Conservation (phyloP, 2,888 invertebrate genomes). For the Eustalomyia histrio region DNA sequence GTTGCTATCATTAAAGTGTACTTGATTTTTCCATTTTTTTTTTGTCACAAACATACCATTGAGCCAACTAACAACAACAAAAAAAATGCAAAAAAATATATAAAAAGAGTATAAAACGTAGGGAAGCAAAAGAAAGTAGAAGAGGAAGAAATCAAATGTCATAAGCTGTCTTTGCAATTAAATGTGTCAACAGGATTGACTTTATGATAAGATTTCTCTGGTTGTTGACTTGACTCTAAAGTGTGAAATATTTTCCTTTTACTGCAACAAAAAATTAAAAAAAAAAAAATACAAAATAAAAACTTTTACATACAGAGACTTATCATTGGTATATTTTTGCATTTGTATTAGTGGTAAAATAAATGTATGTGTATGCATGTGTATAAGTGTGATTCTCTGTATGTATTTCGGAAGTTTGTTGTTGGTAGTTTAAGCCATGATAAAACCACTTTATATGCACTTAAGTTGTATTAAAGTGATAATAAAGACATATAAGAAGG, state of each 20-base stretch:
- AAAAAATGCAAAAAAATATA: slow-evolving; percentile 4
- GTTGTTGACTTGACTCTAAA: slow-evolving; percentile 45
- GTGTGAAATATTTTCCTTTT: slow-evolving; percentile 49
- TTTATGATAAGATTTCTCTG: slow-evolving; percentile 60
- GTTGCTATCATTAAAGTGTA: slow-evolving; percentile 11
- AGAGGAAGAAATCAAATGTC: slow-evolving; percentile 63
- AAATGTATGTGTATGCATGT: not conserved
- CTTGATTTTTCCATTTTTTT: slow-evolving; percentile 15
- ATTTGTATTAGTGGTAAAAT: not conserved
- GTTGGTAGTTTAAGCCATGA: slow-evolving; percentile 30
- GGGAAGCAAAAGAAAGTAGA: slow-evolving; percentile 33
- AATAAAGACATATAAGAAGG: slow-evolving; percentile 28
- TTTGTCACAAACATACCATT: slow-evolving; percentile 27
- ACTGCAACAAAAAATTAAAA: slow-evolving; percentile 5
- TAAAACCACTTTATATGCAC: slow-evolving; percentile 47
- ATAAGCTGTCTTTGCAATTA: slow-evolving; percentile 67
- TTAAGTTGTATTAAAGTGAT: slow-evolving; percentile 43
- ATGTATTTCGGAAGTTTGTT: not conserved
- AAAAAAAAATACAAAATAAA: not conserved
- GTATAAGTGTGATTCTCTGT: not conserved
- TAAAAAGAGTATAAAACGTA: not conserved
- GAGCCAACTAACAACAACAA: not conserved
- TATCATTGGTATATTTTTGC: not conserved
- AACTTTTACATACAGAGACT: slow-evolving; percentile 1
- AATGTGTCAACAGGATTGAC: slow-evolving; percentile 66